Evolutionary conservation across 2,888 invertebrate genomes (phyloP), one percentile per base, ranked within the genome.

Genomic region (Cyclophora punctaria): DNA sequence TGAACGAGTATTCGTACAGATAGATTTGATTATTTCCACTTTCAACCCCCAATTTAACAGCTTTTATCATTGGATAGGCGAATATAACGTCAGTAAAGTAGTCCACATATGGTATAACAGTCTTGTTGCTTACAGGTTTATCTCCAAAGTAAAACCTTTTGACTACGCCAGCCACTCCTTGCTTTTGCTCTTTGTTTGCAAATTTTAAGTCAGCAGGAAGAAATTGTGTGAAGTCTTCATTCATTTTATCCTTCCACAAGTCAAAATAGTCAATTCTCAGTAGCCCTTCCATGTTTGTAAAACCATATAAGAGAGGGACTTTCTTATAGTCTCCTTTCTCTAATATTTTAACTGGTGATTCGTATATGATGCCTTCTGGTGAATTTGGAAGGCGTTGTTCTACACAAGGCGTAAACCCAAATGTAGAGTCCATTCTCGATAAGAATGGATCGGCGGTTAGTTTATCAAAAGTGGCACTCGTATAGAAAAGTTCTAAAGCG

Each of bases 21-120:
- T 73, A 80, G 4, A 80, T 52, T 52, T 71, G 53, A 46, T 74
- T 50, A 52, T 79, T 66, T 2, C 78, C 75, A 41, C 68, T 66
- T 44, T 71, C 62, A 2, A 62, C 56, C 34, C 74, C 71, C 5
- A 73, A 45, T 6, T 67, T 64, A 0, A 68, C 56, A 0, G 74
- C 61, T 51, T 66, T 54, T 3, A 76, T 45, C 6, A 63, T 64
- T 1, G 73, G 55, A 51, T 67, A 67, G 0, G 57, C 54, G 49
- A 79, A 75, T 7, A 57, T 34, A 0, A 66, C 48, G 87, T 92
- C 87, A 3, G 73, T 59, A 44, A 70, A 75, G 45, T 63, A 81
- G 51, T 80, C 60, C 0, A 79, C 57, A 44, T 63, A 81, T 3
- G 48, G 48, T n/a, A 72, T 53, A 48, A 77, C 52, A 35, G 59